Conservation (phyloP, 23 tunicate genomes). For the Halocynthia aurantium region DNA sequence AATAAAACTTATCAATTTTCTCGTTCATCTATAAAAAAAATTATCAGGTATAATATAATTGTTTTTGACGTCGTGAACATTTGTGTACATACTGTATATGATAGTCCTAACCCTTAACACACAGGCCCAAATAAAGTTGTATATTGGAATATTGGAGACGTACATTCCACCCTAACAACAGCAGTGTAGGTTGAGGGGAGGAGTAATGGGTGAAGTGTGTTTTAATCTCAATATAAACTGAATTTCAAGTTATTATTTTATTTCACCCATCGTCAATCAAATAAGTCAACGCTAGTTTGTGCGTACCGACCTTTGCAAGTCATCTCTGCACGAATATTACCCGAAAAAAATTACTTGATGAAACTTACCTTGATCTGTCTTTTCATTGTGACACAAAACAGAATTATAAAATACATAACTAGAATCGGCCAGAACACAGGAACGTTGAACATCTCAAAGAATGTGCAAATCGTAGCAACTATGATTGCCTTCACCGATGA, state of each 20-base stretch:
- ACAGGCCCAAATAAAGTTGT: too few species aligned
- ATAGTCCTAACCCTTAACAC: too few species aligned
- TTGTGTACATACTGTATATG: too few species aligned
- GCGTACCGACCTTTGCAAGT: too few species aligned
- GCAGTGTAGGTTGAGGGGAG: background rate
- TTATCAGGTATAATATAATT: too few species aligned
- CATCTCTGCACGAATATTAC: background rate
- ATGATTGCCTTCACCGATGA: slow-evolving; percentile 68
- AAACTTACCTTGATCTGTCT: slow-evolving; percentile 85
- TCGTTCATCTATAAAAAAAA: too few species aligned
- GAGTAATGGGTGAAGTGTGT: background rate
- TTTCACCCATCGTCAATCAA: background rate
- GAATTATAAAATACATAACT: slow-evolving; percentile 95
- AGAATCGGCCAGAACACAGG: slow-evolving; percentile 99
- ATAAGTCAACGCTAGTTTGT: too few species aligned
- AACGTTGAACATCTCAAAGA: slow-evolving; percentile 83
- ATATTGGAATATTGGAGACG: too few species aligned
- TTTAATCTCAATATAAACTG: background rate
- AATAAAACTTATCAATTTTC: too few species aligned
- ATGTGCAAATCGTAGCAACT: slow-evolving; percentile 67
- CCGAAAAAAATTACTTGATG: background rate
- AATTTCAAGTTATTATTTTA: background rate
- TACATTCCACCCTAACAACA: background rate
- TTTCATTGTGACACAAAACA: slow-evolving; percentile 95
- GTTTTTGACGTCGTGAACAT: too few species aligned